phyloP scores from a whole-genome alignment of 2,113 vertebrate genomes.

The Ailuropoda melanoleuca region DNA sequence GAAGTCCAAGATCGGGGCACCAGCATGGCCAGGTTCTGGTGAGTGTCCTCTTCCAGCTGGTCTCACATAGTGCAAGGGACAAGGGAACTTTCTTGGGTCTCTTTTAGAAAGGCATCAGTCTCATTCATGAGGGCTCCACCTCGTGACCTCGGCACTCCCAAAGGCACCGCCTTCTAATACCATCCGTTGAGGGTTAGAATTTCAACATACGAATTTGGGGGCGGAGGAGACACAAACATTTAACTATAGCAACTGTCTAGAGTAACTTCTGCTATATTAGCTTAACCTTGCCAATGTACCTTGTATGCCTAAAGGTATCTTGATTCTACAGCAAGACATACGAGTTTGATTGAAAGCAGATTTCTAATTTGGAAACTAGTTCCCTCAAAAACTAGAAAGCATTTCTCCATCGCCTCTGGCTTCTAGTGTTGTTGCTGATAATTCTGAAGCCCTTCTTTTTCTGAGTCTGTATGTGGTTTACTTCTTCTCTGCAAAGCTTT shows the following conservation, averaged over 20 bases:
- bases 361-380: slow-evolving; percentile 21
- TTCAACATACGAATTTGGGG: not conserved
- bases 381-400: slow-evolving; percentile 38
- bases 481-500: not conserved
- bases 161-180: not conserved
- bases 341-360: not conserved
- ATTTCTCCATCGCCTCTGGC: not conserved
- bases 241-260: not conserved
- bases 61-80: not conserved
- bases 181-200: not conserved
- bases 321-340: not conserved
- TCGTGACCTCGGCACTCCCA: too few species aligned
- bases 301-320: not conserved
- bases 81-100: not conserved
- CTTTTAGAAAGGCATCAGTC: not conserved
- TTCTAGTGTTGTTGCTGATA: not conserved
- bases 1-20: not conserved
- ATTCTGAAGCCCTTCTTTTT: not conserved
- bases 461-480: not conserved
- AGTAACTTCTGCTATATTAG: not conserved
- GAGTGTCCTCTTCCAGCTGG: not conserved
- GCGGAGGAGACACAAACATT: not conserved
- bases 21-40: fast-evolving
- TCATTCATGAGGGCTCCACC: not conserved
- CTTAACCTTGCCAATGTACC: not conserved